Conservation (phyloP, 1,140 invertebrate genomes). For the Aphelenchoides fujianensis region DNA sequence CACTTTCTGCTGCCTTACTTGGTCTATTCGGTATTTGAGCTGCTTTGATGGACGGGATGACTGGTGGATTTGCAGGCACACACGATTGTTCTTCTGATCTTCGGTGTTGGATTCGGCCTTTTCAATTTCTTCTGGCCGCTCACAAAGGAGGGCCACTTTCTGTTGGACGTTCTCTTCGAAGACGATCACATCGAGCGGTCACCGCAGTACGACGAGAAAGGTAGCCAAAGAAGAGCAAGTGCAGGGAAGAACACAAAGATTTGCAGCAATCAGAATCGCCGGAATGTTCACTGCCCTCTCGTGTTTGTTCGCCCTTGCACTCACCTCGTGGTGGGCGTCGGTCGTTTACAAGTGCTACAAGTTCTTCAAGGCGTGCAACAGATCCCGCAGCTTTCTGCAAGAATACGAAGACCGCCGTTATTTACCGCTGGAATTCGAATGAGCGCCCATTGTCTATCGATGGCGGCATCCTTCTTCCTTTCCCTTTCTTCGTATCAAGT, state of each 20-base stretch:
- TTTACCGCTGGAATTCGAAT: not conserved
- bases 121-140: not conserved
- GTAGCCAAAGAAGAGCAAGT: not conserved
- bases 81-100: not conserved
- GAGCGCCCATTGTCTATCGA: too few relatives aligned
- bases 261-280: not conserved
- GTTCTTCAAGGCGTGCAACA: not conserved
- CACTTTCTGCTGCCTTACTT: conserved; percentile 7
- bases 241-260: not conserved
- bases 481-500: too few relatives aligned
- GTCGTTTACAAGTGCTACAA: conserved; percentile 1
- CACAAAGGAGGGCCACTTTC: not conserved
- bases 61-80: not conserved
- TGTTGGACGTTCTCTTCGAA: conserved; percentile 7
- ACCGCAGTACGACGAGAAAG: not conserved
- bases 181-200: not conserved
- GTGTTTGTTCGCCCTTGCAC: not conserved
- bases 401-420: not conserved
- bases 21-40: conserved; percentile 2
- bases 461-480: too few relatives aligned
- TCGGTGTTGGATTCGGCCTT: not conserved
- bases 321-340: not conserved
- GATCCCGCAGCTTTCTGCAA: not conserved
- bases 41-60: not conserved
- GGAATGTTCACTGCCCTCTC: not conserved